Percentiles rank a stretch among this genome's conserved stretches.
phyloP scores from a whole-genome alignment of 2,113 vertebrate species.

The Alosa alosa region DNA sequence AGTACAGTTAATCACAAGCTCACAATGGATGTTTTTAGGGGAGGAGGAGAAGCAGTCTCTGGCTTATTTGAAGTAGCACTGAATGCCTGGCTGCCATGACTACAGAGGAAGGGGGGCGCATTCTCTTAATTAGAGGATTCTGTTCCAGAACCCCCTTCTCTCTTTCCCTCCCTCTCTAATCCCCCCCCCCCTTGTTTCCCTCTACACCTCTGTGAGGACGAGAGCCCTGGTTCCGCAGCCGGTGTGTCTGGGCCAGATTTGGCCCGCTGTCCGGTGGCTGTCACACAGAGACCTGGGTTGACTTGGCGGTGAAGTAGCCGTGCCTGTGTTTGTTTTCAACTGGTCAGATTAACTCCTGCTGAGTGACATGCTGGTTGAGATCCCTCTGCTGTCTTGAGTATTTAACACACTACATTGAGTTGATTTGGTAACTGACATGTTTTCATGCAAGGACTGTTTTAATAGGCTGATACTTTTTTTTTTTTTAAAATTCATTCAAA shows the following conservation, averaged over 20 bases:
- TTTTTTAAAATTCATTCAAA: neutral
- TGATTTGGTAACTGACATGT: neutral
- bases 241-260: neutral
- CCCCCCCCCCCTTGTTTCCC: neutral
- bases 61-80: conserved; percentile 28
- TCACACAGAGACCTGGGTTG: neutral
- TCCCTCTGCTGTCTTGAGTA: neutral
- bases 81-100: conserved; percentile 50
- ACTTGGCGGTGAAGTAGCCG: neutral
- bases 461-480: neutral
- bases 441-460: neutral
- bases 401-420: neutral
- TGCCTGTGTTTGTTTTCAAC: neutral
- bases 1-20: conserved; percentile 44
- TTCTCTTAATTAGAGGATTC: conserved; percentile 44
- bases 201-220: neutral
- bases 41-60: conserved; percentile 20
- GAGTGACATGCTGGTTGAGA: neutral
- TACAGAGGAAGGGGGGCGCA: conserved; percentile 31
- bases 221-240: no score
- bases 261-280: neutral
- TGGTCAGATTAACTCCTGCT: neutral
- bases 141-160: conserved; percentile 25
- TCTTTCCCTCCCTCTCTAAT: neutral
- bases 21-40: conserved; percentile 50